phyloP scores from a whole-genome alignment of 1,140 invertebrate species.

The Frieseomelitta varia region DNA sequence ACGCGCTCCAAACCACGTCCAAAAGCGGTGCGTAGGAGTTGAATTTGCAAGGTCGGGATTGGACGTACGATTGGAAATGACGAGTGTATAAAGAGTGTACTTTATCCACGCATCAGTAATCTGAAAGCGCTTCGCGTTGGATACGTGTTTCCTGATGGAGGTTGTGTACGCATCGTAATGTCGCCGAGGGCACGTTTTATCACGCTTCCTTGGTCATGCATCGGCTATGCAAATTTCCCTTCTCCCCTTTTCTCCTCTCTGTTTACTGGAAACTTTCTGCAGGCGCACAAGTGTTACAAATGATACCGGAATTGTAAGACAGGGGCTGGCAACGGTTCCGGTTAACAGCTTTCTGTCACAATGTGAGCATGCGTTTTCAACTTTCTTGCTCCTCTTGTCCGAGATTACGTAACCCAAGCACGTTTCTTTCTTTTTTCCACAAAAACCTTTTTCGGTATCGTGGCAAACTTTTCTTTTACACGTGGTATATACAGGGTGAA shows the following conservation, averaged over 20 bases:
- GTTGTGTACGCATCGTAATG: not conserved
- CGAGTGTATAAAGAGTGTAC: not conserved
- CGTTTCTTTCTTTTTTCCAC: not conserved
- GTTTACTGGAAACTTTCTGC: too few species aligned
- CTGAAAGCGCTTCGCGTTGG: not conserved
- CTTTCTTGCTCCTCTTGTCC: not conserved
- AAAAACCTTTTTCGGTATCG: not conserved
- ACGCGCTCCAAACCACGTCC: too few species aligned
- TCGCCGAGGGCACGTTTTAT: not conserved
- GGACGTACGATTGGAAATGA: not conserved
- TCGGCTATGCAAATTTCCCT: not conserved
- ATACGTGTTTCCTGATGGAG: not conserved
- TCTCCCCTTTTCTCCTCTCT: too few species aligned
- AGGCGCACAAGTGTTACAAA: not conserved
- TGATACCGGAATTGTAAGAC: not conserved
- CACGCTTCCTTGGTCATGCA: constrained; percentile 6
- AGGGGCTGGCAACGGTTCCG: too few species aligned
- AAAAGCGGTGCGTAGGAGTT: not conserved
- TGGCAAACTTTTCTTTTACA: too few species aligned
- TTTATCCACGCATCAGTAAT: not conserved
- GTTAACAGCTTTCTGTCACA: not conserved
- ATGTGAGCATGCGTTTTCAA: not conserved
- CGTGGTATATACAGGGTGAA: too few species aligned
- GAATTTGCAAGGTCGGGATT: not conserved
- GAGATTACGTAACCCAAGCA: not conserved